phyloP scores from a whole-genome alignment of 2,888 invertebrate species.

The Metacarcinus magister region DNA sequence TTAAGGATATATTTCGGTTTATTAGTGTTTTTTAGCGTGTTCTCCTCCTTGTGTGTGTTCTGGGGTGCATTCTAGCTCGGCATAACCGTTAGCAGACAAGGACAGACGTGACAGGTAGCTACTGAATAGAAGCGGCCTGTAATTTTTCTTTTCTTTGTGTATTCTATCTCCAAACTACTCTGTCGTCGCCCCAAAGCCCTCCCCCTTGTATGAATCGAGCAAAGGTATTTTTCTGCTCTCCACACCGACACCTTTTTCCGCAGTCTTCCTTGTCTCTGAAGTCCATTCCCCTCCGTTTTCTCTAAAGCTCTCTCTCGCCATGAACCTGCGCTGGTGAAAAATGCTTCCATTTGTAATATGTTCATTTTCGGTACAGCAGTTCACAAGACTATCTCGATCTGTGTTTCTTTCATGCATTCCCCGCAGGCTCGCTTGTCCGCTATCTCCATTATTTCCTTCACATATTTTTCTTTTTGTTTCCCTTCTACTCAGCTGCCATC shows the following conservation, averaged over 20 bases:
- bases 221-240: background rate
- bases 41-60: no score
- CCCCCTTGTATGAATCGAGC: background rate
- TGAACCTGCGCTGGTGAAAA: background rate
- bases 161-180: slow-evolving; percentile 38
- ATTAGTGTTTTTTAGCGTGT: no score
- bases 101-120: background rate
- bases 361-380: slow-evolving; percentile 60
- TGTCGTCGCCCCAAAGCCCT: background rate
- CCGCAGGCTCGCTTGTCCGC: slow-evolving; percentile 4
- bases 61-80: no score
- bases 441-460: slow-evolving; percentile 34
- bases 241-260: background rate
- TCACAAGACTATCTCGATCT: slow-evolving; percentile 68
- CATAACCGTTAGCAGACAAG: background rate
- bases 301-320: background rate
- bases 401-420: slow-evolving; percentile 62
- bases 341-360: slow-evolving; percentile 41
- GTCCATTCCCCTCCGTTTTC: slow-evolving; percentile 15
- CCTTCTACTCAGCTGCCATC: background rate
- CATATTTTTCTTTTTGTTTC: background rate
- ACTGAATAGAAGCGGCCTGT: background rate
- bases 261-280: background rate
- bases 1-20: no score
- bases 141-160: background rate